Conservation (phyloP, 2,888 invertebrate genomes). For the Perdita meconis region DNA sequence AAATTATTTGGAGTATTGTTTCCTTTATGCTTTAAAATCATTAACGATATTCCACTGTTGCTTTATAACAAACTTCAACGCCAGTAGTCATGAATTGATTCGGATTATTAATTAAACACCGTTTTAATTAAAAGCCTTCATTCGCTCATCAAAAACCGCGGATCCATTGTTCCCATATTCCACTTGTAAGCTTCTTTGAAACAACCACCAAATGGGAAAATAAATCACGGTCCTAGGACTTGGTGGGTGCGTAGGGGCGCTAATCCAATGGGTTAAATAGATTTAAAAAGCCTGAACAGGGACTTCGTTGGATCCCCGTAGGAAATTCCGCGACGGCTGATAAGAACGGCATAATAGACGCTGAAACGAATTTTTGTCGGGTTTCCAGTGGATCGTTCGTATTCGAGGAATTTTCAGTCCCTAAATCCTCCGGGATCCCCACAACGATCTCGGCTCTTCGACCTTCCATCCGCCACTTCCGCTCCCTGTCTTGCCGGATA, state of each 20-base stretch:
- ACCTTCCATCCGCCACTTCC: slow-evolving; percentile 59
- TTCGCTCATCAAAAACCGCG: not conserved
- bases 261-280: slow-evolving; percentile 55
- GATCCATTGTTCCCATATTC: not conserved
- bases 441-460: slow-evolving; percentile 59
- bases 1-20: too few relatives aligned
- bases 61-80: too few relatives aligned
- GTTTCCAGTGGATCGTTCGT: slow-evolving; percentile 38
- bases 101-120: not conserved
- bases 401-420: slow-evolving; percentile 36
- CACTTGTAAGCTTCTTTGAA: not conserved
- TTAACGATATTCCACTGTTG: too few relatives aligned
- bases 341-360: slow-evolving; percentile 69
- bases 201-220: slow-evolving; percentile 3
- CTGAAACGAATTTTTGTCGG: slow-evolving; percentile 54
- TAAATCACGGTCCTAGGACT: slow-evolving; percentile 11
- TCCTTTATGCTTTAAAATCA: too few relatives aligned
- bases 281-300: slow-evolving; percentile 63
- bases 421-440: slow-evolving; percentile 60
- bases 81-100: too few relatives aligned
- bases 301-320: slow-evolving; percentile 49
- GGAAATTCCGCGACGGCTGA: slow-evolving; percentile 61
- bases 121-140: not conserved
- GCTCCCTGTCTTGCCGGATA: slow-evolving; percentile 62
- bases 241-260: not conserved